These are phyloP conservation scores for Drosophila insularis DNA, from an alignment of 1,140 invertebrate genomes.

Conservation along the genomic window DNA sequence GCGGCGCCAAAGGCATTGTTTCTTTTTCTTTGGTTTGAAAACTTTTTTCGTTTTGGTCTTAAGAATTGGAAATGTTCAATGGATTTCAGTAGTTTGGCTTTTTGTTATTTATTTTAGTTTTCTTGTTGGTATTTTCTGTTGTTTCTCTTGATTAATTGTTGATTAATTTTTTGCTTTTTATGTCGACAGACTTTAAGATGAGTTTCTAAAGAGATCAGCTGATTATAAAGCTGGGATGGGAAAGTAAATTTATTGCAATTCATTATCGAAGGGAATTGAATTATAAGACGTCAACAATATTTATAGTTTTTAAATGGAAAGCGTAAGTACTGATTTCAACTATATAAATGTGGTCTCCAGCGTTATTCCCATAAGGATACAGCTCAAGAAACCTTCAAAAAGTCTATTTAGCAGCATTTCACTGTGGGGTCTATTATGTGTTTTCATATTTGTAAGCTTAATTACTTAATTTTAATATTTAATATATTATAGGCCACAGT, in stretches of 20 bases:
- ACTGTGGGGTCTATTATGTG: too few relatives aligned
- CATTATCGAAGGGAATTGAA: too few relatives aligned
- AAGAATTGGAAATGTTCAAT: neutral
- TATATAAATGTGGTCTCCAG: too few relatives aligned
- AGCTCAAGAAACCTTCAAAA: too few relatives aligned
- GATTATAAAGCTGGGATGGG: neutral
- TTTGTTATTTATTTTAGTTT: neutral
- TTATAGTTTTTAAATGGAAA: too few relatives aligned
- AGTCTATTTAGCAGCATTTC: too few relatives aligned
- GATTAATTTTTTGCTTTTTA: constrained; percentile 51
- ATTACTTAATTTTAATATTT: too few relatives aligned
- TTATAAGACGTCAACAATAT: too few relatives aligned
- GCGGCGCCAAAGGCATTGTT: constrained; percentile 56
- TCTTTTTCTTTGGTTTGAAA: constrained; percentile 7
- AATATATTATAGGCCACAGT: too few relatives aligned
- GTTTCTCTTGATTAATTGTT: constrained; percentile 51
- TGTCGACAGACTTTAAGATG: neutral
- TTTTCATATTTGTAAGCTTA: too few relatives aligned
- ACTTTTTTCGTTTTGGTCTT: neutral
- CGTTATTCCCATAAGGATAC: too few relatives aligned
- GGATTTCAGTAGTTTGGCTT: constrained; percentile 1
- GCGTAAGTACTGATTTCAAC: too few relatives aligned
- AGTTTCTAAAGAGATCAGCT: neutral
- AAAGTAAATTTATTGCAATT: neutral
- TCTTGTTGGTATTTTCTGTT: constrained; percentile 1